Conservation (phyloP, 2,888 invertebrate genomes). For the Drosophila tripunctata region DNA sequence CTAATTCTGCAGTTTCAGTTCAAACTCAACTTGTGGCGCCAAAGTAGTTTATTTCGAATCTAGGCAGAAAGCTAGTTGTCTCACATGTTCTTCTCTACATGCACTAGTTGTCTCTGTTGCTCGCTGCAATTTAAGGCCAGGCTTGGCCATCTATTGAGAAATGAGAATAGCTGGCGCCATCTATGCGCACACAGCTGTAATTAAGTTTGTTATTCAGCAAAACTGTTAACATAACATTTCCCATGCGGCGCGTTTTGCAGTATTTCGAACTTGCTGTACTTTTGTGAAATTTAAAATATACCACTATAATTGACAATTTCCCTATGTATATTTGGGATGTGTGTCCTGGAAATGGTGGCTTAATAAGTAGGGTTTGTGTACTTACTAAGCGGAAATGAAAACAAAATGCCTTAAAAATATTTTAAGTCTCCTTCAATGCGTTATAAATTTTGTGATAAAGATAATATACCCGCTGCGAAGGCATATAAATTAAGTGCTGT, state of each 20-base stretch:
- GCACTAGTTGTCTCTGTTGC: background rate
- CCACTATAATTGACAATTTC: background rate
- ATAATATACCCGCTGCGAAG: too few relatives aligned
- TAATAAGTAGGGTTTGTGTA: background rate
- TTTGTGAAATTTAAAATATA: too few relatives aligned
- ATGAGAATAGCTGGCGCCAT: background rate
- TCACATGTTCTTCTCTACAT: background rate
- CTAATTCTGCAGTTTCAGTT: too few relatives aligned
- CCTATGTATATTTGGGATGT: background rate
- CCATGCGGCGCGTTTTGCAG: too few relatives aligned
- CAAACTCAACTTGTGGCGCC: background rate
- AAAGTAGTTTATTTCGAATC: too few relatives aligned
- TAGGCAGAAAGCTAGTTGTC: background rate
- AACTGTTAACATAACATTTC: conserved; percentile 13
- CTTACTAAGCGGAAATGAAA: too few relatives aligned
- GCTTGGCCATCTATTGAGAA: background rate
- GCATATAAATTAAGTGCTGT: too few relatives aligned
- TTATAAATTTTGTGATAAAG: too few relatives aligned
- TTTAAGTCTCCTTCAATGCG: too few relatives aligned
- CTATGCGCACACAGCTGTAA: background rate
- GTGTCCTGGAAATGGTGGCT: background rate
- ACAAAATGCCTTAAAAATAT: too few relatives aligned
- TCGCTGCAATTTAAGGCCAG: background rate
- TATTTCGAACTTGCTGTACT: too few relatives aligned
- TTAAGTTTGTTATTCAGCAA: conserved; percentile 12